Evolutionary conservation across 2,113 vertebrate species (phyloP), one percentile per base, ranked within the genome.

Genomic region (Otus sunia): DNA sequence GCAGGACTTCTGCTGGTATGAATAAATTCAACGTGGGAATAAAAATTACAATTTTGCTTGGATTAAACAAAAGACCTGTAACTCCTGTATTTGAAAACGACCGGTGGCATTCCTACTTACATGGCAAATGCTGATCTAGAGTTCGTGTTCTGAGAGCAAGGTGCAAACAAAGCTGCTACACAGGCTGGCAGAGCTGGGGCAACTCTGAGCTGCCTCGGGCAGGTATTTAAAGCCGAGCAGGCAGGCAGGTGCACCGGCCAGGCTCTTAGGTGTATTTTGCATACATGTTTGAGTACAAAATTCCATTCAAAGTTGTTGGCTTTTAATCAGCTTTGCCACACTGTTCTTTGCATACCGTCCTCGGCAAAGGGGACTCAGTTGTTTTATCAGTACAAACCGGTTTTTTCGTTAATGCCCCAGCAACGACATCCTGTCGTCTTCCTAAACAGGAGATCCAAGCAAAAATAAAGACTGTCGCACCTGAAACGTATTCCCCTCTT

Each of bases 1-100:
- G 55, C 27, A 41, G 20, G 22, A 49, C 27, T 71, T 63, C 18
- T 45, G 12, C 37, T 0, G 0, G 59, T 0, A 0, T 17, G 16
- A 85, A 69, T 53, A 52, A 84, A 87, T 34, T 34, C 12, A 43
- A 63, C 8, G 23, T 0, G 2, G 10, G 36, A 84, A 45, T 1
- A 10, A 91, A 93, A 84, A 64, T 18, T 12, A 43, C 21, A 50
- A 1, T 50, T 95, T 39, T 55, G 27, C 32, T 20, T 26, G 29
- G 19, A 78, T 47, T 74, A 59, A 63, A 37, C n/a, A 73, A 34
- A 50, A 69, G 23, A 56, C 3, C 41, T 12, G 6, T 5, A 79
- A 56, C 15, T 2, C 10, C 26, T 55, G 4, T 12, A 77, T 17
- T 19, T 55, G 50, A 41, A 91, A 74, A 32, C 2, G 2, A 91